Evolutionary conservation across 2,113 vertebrate genomes (phyloP), one percentile per base, ranked within the genome.

Genomic region (Meriones unguiculatus): DNA sequence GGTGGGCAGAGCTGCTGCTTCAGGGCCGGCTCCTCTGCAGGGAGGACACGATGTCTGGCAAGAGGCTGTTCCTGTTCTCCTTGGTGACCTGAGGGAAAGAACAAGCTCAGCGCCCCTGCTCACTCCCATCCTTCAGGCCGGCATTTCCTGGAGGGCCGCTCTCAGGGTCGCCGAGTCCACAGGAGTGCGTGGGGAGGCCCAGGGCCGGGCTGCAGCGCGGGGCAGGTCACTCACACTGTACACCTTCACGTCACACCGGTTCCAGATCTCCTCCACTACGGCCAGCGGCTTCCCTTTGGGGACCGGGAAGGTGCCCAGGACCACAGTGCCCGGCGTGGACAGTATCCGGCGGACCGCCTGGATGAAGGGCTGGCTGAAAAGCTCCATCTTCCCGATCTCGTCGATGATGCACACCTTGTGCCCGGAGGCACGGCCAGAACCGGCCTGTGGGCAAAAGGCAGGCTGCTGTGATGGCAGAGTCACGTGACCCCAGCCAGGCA

Each of bases 331-430:
- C 0, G 99, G 97, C 85, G 89, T 80, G 41, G 99, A 98, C 93
- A 99, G 97, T 0, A 88, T 98, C 96, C 99, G 98, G 87, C 96
- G 99, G 97, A 99, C 99, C 5, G 98, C 99, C 30, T 98, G 99
- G 97, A 99, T 98, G 98, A 99, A 99, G 4, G 99, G 87, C 97
- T 99, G 99, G 94, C 99, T 99, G 98, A 99, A 99, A 89, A 99
- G 99, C 85, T 99, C 99, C 99, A 99, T 99, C 98, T 99, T 99
- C 59, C 99, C 99, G 9, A 99, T 98, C 98, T 99, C 99, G 50
- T 99, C 99, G 2, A 99, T 99, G 97, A 99, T 93, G 57, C 99
- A 99, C 38, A 99, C 98, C 2, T 38, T 59, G 52, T 88, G 52
- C 35, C 35, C 24, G 0, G 20, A 11, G 46, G 32, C 32, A 7